phyloP scores from a whole-genome alignment of 2,113 vertebrate genomes.

The Neolamprologus longior region DNA sequence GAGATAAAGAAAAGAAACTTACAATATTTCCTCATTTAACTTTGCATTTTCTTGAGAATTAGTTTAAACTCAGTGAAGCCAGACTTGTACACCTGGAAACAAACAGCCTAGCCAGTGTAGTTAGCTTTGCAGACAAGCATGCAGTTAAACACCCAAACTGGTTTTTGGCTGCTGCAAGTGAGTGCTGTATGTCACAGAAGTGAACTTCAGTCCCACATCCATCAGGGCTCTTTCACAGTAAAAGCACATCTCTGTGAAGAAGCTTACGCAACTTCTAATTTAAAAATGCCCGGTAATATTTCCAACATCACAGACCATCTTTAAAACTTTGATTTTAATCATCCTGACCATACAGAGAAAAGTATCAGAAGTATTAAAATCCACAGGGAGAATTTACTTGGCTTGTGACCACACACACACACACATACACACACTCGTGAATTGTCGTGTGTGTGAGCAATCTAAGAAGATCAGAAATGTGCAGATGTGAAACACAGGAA shows the following conservation, averaged over 20 bases:
- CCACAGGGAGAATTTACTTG: neutral
- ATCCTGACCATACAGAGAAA: neutral
- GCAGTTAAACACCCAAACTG: constrained; percentile 14
- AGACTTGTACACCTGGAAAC: neutral
- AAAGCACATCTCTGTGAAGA: neutral
- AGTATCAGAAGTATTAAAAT: neutral
- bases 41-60: neutral
- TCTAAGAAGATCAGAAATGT: neutral
- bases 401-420: neutral
- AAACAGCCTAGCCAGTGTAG: neutral
- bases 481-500: neutral
- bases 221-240: neutral
- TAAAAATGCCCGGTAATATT: neutral
- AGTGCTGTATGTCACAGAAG: neutral
- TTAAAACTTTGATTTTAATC: neutral
- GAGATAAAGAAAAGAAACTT: neutral
- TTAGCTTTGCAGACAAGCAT: neutral
- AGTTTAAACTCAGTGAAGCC: neutral
- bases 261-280: neutral
- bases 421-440: neutral
- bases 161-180: constrained; percentile 13
- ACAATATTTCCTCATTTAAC: constrained; percentile 36
- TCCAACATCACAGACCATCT: neutral
- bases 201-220: neutral
- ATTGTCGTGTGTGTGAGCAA: neutral